phyloP scores from a whole-genome alignment of 1,140 invertebrate species.

The Chrysoperla carnea region DNA sequence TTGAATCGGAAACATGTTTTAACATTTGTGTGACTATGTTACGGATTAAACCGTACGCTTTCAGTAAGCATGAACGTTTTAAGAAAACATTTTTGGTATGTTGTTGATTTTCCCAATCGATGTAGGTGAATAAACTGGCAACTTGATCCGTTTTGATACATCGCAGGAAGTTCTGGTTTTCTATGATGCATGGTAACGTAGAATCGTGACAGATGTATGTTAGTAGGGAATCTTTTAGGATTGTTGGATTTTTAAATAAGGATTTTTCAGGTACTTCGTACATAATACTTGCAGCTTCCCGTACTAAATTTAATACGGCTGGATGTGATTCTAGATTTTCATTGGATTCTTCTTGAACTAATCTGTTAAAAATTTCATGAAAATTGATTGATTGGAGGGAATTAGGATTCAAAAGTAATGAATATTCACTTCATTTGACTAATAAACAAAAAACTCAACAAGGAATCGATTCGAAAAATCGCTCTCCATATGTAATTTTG shows the following conservation, averaged over 20 bases:
- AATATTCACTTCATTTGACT: too few species aligned
- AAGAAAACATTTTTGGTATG: conserved; percentile 43
- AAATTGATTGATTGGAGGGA: too few species aligned
- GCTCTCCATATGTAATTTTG: too few species aligned
- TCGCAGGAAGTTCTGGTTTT: conserved; percentile 5
- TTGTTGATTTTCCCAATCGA: conserved; percentile 53
- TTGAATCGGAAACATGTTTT: conserved; percentile 39
- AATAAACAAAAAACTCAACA: too few species aligned
- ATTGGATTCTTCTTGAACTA: conserved; percentile 22
- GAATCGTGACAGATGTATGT: conserved; percentile 71
- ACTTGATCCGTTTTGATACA: conserved; percentile 44
- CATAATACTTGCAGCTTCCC: conserved; percentile 36
- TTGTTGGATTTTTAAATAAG: conserved; percentile 38
- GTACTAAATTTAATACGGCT: conserved; percentile 44
- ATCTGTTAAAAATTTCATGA: conserved; percentile 6
- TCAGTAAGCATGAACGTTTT: conserved; percentile 44
- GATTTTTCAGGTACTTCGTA: conserved; percentile 43
- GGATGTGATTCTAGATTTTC: conserved; percentile 43
- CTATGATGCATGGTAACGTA: conserved; percentile 43
- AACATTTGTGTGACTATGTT: conserved; percentile 64
- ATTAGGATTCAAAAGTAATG: too few species aligned
- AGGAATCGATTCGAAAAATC: too few species aligned
- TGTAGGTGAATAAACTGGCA: conserved; percentile 50
- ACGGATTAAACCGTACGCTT: conserved; percentile 57
- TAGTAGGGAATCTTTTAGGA: conserved; percentile 62